Evolutionary conservation across 2,113 vertebrate genomes (phyloP), one percentile per base, ranked within the genome.

Genomic region (Strigops habroptila): DNA sequence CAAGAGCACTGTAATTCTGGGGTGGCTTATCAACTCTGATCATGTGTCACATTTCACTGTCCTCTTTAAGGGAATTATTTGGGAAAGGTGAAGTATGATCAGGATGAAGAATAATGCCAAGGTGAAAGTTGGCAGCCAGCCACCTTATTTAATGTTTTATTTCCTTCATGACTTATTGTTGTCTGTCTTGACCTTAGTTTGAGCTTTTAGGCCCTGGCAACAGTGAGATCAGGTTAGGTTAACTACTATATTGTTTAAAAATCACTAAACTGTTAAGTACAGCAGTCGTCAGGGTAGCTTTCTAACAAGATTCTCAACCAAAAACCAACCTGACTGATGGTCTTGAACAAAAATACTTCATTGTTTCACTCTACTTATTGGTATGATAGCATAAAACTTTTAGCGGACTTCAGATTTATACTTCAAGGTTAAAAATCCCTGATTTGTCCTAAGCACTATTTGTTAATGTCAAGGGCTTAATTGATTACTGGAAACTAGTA

Each of bases 151-250:
- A 86, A 80, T 35, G 55, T 55, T 94, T 91, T 78, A 68, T 92
- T 97, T 96, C 88, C 79, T 88, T 91, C 62, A 48, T 86, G 68
- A 90, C n/a, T 75, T 90, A 74, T 91, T 94, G 81, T 93, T 88
- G 76, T 92, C 73, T 93, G 39, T 73, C 59, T 86, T 83, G 68
- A 83, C 83, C 80, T 86, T 3, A 0, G 23, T 63, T 80, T 90
- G 27, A 86, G 93, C 24, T 93, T 73, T 74, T 83, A 75, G 43
- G 31, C 21, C 48, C 51, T 91, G 91, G 90, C 51, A 88, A 77
- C 79, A 86, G 63, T 57, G 39, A 88, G 31, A 86, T 88, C 85
- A 91, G 88, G 91, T 94, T 95, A 91, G 48, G 33, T 37, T 85
- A 82, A 68, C 52, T 68, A 27, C 48, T 71, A 41, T 69, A 76